Conservation (phyloP, 1,140 invertebrate genomes). For the Hycleus phaleratus region DNA sequence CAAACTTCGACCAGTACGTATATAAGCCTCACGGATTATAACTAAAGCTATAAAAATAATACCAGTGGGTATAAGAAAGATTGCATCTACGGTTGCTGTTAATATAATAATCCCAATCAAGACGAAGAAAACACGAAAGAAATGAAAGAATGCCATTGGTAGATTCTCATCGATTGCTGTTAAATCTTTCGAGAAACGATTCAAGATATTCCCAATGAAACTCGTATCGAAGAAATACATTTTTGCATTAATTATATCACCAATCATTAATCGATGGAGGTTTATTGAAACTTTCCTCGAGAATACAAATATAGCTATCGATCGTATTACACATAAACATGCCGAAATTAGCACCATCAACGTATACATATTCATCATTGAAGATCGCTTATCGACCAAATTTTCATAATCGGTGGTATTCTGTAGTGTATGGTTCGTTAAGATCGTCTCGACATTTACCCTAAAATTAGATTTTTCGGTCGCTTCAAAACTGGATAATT, state of each 20-base stretch:
- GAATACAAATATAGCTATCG: background rate
- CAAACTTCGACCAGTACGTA: constrained; percentile 53
- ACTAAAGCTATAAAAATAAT: constrained; percentile 47
- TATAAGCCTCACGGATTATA: constrained; percentile 49
- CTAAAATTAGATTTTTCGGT: constrained; percentile 4
- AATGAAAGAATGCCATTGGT: background rate
- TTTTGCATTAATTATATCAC: constrained; percentile 50
- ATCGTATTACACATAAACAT: too few species aligned
- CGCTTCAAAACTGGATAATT: background rate
- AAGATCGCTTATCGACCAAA: background rate
- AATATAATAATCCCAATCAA: constrained; percentile 20
- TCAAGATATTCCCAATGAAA: constrained; percentile 47
- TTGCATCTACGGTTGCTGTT: constrained; percentile 21
- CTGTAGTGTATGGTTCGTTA: constrained; percentile 6
- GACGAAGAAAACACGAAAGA: background rate
- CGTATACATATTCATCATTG: constrained; percentile 1
- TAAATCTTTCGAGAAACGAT: constrained; percentile 54
- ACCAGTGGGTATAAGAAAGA: constrained; percentile 38
- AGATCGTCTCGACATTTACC: constrained; percentile 20
- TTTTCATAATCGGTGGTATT: background rate
- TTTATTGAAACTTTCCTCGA: constrained; percentile 46
- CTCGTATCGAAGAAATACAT: constrained; percentile 59
- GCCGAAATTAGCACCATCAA: too few species aligned
- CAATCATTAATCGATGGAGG: constrained; percentile 59
- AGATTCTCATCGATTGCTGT: constrained; percentile 6